Conservation (phyloP, 2,888 invertebrate genomes). For the Leptinotarsa rubiginosa region DNA sequence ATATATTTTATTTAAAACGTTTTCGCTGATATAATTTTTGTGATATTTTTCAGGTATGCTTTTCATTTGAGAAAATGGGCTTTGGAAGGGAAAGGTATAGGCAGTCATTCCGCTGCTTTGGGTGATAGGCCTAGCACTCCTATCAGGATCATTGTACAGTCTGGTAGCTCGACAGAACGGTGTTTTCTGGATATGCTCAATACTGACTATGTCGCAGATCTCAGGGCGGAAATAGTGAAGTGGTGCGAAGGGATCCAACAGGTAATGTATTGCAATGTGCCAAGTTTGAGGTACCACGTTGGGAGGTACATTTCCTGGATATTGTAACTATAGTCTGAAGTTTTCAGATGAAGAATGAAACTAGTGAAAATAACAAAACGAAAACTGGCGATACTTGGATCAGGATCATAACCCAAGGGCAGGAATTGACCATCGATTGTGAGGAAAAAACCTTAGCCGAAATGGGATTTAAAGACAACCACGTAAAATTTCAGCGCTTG, state of each 20-base stretch:
- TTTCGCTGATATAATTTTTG: too few species aligned
- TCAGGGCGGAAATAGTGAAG: slow-evolving; percentile 93
- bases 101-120: slow-evolving; percentile 79
- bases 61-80: slow-evolving; percentile 92
- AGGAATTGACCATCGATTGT: slow-evolving; percentile 91
- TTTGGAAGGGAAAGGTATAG: slow-evolving; percentile 82
- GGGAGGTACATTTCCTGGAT: not conserved
- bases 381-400: slow-evolving; percentile 72
- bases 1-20: not conserved
- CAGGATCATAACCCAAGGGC: slow-evolving; percentile 92
- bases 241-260: slow-evolving; percentile 85
- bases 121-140: slow-evolving; percentile 73
- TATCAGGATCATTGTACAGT: slow-evolving; percentile 85
- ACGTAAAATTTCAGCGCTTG: slow-evolving; percentile 68
- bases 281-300: not conserved
- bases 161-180: slow-evolving; percentile 88
- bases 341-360: slow-evolving; percentile 55
- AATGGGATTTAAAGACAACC: slow-evolving; percentile 94
- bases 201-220: slow-evolving; percentile 90
- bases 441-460: slow-evolving; percentile 92
- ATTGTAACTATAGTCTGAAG: not conserved
- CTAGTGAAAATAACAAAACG: slow-evolving; percentile 61
- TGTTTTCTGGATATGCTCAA: slow-evolving; percentile 84
- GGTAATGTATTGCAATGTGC: slow-evolving; percentile 45
- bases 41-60: slow-evolving; percentile 74